Evolutionary conservation across 2,888 invertebrate genomes (phyloP).

Genomic region (Stratiomys singularior): DNA sequence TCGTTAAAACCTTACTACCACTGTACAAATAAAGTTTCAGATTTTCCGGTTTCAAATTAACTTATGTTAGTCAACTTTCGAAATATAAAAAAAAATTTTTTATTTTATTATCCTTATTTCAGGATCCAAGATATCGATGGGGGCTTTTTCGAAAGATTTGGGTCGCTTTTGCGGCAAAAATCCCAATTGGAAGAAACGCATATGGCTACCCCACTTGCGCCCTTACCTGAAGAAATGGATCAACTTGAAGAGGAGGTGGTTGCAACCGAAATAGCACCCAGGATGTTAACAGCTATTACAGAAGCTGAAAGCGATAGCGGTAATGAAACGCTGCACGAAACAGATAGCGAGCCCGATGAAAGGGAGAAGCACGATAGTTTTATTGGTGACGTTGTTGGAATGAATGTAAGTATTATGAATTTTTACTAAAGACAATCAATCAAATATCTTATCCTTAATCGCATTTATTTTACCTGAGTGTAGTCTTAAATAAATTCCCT

Average conservation of each 20-base stretch:
- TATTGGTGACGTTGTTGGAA: slow-evolving; percentile 73
- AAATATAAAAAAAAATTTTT: no score
- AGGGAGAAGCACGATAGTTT: slow-evolving; percentile 66
- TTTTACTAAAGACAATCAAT: background rate
- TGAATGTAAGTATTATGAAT: slow-evolving; percentile 79
- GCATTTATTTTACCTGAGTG: background rate
- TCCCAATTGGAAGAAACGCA: slow-evolving; percentile 67
- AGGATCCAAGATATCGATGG: slow-evolving; percentile 85
- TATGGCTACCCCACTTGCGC: slow-evolving; percentile 68
- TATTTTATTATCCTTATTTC: slow-evolving; percentile 61
- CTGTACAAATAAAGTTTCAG: no score
- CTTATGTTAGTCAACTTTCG: no score
- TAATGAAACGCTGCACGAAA: slow-evolving; percentile 69
- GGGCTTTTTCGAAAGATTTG: slow-evolving; percentile 86
- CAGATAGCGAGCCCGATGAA: slow-evolving; percentile 76
- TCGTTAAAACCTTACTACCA: no score
- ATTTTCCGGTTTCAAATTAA: no score
- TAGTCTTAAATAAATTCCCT: no score
- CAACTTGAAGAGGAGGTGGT: slow-evolving; percentile 59
- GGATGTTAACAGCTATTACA: slow-evolving; percentile 54
- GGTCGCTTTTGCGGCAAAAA: slow-evolving; percentile 75
- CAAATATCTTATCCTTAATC: background rate
- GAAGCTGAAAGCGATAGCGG: slow-evolving; percentile 67
- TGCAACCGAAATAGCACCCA: slow-evolving; percentile 48
- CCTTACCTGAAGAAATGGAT: slow-evolving; percentile 59